Percentiles rank a stretch among this genome's conserved stretches.
phyloP scores from a whole-genome alignment of 2,113 vertebrate genomes.

The Malurus melanocephalus region DNA sequence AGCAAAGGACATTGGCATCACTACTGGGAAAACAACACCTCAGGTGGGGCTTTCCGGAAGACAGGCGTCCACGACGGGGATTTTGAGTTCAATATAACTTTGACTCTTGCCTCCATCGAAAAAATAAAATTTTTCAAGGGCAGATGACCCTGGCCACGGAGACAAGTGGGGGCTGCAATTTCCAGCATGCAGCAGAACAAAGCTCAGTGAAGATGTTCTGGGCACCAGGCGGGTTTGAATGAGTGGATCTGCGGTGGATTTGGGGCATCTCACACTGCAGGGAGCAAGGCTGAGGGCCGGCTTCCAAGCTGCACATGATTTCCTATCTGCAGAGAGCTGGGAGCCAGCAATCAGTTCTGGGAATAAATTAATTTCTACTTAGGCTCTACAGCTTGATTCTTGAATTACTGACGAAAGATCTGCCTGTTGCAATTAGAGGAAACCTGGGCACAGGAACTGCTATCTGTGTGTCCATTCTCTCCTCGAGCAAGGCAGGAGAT shows the following conservation, averaged over 20 bases:
- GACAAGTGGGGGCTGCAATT: conserved; percentile 17
- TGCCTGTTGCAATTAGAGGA: background rate
- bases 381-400: background rate
- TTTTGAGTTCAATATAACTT: conserved; percentile 86
- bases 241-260: background rate
- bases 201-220: background rate
- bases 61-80: conserved; percentile 88
- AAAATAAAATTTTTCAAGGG: conserved; percentile 89
- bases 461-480: background rate
- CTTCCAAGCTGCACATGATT: background rate
- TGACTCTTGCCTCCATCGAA: conserved; percentile 80
- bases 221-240: background rate
- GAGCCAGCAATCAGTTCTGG: background rate
- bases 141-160: conserved; percentile 69
- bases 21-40: conserved; percentile 89
- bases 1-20: conserved; percentile 92
- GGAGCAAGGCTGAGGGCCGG: background rate
- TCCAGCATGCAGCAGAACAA: conserved; percentile 24
- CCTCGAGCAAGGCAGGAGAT: background rate
- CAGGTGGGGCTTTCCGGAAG: conserved; percentile 80
- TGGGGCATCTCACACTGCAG: background rate
- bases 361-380: conserved; percentile 18
- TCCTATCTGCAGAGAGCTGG: background rate
- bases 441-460: background rate
- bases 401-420: conserved; percentile 20